Base-by-base conservation (phyloP, 2,888 invertebrate species). In the Drosophila kambysellisi region DNA sequence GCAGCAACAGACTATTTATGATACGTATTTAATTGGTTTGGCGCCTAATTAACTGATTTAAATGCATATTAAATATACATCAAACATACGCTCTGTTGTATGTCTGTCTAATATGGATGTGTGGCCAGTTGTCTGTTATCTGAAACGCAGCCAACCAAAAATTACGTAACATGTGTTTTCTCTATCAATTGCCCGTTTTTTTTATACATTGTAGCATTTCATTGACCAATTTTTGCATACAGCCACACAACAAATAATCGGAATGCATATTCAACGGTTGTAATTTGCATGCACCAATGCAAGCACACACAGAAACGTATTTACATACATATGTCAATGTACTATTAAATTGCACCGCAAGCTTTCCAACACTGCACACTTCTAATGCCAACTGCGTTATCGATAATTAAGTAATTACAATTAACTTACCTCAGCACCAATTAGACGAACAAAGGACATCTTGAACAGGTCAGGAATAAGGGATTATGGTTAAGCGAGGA, bases 391-490 rank as follows among this genome's bases (percentile, higher is more conserved):
- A 25, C 15, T 32, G 17, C 41, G 37, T 61, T 76, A 76, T 73
- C 73, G 77, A 73, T 60, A 57, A 30, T 11, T 46, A 25, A 11
- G 9, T 41, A 48, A 37, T 30, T 43, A 2, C 20, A 15, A 52
- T 51, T 50, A 3, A 54, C 91, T 92, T 78, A 93, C 92, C 92
- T 93, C 91, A 66, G 90, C 79, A 66, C 91, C 87, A 88, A 93
- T 82, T 70, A 92, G 83, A 80, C 92, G 92, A 69, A 91, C 81
- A 56, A 92, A 79, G 70, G 91, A 91, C 92, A 92, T 92, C 62
- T 83, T 89, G 43, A 17, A 52, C 43, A 57, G 67, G 56, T 58
- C 35, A 29, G 39, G 39, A 56, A 41, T 60, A 56, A 52, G 29
- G 59, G 65, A 60, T 68, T 57, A 63, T 74, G 72, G 52, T 69